Evolutionary conservation across 2,797 vertebrate species (phyloP), one percentile per base, ranked within the genome.

Genomic region (Astyanax mexicanus): DNA sequence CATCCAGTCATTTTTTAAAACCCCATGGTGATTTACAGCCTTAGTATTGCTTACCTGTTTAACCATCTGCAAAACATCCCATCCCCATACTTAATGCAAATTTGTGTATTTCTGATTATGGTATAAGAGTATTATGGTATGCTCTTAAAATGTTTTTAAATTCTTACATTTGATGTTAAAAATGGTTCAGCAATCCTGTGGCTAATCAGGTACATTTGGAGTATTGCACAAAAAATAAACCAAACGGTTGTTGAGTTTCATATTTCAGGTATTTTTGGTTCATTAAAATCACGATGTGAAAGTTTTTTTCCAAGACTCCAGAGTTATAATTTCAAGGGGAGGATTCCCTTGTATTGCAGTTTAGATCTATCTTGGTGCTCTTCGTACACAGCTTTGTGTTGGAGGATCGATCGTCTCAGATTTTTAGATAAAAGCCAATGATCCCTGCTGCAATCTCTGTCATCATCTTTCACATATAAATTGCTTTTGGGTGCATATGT

Each of bases 401-500:
- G 27, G 65, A 51, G 44, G 65, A 35, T 67, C 10, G 65, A 67
- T 35, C 65, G 49, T 45, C 42, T 27, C 25, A 27, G 40, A 65
- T 47, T 45, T 42, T 35, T 49, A 35, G 44, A 51, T 35, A 47
- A 17, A 19, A 19, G 15, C 51, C 29, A 32, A 17, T 61, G 21
- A 57, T 67, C 23, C 23, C 27, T 66, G 27, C 12, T 67, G 38
- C 29, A 51, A 35, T 19, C 29, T 49, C 27, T 12, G 27, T n/a
- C 27, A 35, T 47, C 23, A n/a, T 49, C 42, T 47, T 32, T 45
- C 15, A 57, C 17, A 27, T 47, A 32, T 66, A 23, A 25, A 19
- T 49, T 55, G 21, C 23, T 4, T 75, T 72, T 74, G 51, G 78
- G 68, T 60, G 52, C 79, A 15, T 49, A 42, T 49, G 61, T 65